Base-by-base conservation (phyloP, 1,140 invertebrate genomes). In the Aphis craccivora region DNA sequence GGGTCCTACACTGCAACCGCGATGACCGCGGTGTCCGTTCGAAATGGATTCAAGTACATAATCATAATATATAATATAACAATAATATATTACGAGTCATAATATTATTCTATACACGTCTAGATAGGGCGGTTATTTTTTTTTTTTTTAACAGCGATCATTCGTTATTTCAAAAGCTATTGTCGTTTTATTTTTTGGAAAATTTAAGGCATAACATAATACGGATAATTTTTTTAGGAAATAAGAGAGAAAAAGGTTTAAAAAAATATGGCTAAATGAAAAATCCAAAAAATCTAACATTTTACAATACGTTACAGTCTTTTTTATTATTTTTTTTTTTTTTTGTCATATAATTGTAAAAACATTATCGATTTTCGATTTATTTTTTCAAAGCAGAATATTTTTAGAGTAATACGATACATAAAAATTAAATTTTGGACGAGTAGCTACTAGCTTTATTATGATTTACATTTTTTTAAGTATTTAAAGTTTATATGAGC, bases 1-100 rank as follows among this genome's bases (percentile, higher is more conserved):
- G 87, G n/a, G 6, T 45, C 84, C 40, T 5, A n/a, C 60, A 84
- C 83, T 8, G 8, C 60, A 18, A 76, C 86, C 43, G 25, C 51
- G 51, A 48, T 11, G 51, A 55, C 88, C 48, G 51, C 35, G 48
- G 51, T 89, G 11, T 90, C 89, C 14, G 55, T 60, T 67, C 53
- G 30, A 45, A 90, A 90, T 40, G 89, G 89, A n/a, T 90, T 90
- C 53, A 90, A 55, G 89, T 90, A 67, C n/a, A 8, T 22, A 2
- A 87, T 86, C 45, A 40, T 37, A 37, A 40, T 40, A 40, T 83
- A 83, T 83, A 22, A 23, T 81, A 45, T 37, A 81, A 35, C 6
- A 37, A 81, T 0, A 23, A n/a, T 76, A 76, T 76, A 18, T 20
- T 20, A 2, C 18, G 18, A 11, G 48, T 18, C 30, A n/a, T n/a